These are phyloP conservation scores for Imbricaverruca yamaguchii DNA, from an alignment of 2,888 invertebrate species.

Conservation along the genomic window DNA sequence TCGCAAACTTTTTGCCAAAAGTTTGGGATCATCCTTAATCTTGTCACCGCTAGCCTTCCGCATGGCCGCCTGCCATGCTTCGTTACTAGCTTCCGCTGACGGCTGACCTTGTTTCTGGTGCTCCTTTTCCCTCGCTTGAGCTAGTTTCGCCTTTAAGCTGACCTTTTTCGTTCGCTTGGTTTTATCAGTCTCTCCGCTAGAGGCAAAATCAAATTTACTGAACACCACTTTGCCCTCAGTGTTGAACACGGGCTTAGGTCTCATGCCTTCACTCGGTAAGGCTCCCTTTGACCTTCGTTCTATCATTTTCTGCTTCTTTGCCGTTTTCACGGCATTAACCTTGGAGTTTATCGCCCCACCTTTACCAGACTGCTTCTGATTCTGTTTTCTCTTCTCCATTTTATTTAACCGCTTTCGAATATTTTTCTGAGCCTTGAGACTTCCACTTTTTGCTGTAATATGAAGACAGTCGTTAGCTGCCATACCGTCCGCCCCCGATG, in stretches of 20 bases:
- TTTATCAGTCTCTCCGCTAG: background rate
- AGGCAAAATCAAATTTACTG: background rate
- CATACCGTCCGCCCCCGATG: no score
- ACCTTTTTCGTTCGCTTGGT: background rate
- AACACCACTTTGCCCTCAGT: conserved; percentile 1
- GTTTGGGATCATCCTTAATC: background rate
- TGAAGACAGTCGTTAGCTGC: background rate
- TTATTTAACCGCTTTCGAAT: background rate
- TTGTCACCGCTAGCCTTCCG: background rate
- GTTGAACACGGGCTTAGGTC: background rate
- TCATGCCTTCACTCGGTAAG: background rate
- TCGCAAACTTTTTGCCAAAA: background rate
- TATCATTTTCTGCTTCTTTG: conserved; percentile 9
- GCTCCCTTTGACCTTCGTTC: background rate
- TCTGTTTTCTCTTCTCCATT: background rate
- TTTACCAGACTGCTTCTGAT: background rate
- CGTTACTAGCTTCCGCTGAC: background rate
- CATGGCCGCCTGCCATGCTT: background rate
- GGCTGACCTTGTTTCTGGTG: background rate
- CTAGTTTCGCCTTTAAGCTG: background rate
- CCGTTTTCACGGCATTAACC: background rate
- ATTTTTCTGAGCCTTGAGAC: background rate
- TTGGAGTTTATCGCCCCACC: background rate
- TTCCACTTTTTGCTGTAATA: background rate
- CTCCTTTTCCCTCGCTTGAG: background rate